phyloP scores from a whole-genome alignment of 2,888 invertebrate species.

The Horisme vitalbata region DNA sequence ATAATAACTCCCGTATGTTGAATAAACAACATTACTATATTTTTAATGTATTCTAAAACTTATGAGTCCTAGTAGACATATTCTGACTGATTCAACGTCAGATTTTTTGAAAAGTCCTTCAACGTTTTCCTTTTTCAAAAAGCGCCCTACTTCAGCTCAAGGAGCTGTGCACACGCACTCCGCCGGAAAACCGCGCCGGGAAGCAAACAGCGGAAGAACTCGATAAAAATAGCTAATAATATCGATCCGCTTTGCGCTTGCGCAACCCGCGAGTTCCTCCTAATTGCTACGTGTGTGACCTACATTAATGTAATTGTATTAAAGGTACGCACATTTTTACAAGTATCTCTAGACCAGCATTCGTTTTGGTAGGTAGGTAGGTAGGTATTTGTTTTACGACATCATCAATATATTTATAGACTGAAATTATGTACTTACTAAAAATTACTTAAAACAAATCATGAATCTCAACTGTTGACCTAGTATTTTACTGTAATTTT shows the following conservation, averaged over 20 bases:
- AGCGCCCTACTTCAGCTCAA: slow-evolving; percentile 42
- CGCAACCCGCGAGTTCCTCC: slow-evolving; percentile 44
- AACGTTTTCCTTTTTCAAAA: slow-evolving; percentile 7
- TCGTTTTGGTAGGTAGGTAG: not conserved
- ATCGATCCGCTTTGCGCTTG: slow-evolving; percentile 63
- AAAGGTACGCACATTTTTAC: slow-evolving; percentile 12
- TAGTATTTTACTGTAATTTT: not conserved
- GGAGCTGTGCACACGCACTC: slow-evolving; percentile 56
- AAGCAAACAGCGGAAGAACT: slow-evolving; percentile 63
- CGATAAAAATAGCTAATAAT: slow-evolving; percentile 51
- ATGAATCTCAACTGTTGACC: not conserved
- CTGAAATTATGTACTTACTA: not conserved
- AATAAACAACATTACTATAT: too few relatives aligned
- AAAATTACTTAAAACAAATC: not conserved
- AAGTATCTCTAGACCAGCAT: not conserved
- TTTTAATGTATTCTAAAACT: too few relatives aligned
- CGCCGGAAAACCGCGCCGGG: slow-evolving; percentile 68
- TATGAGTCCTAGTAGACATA: too few relatives aligned
- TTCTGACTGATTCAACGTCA: too few relatives aligned
- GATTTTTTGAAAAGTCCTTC: not conserved
- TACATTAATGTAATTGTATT: slow-evolving; percentile 12
- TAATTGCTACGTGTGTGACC: slow-evolving; percentile 36
- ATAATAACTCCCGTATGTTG: too few relatives aligned
- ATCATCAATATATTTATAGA: too few relatives aligned
- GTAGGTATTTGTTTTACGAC: not conserved